Percentiles rank a stretch among this genome's conserved stretches.
phyloP scores from a whole-genome alignment of 1,140 invertebrate species.

The Asobara japonica region DNA sequence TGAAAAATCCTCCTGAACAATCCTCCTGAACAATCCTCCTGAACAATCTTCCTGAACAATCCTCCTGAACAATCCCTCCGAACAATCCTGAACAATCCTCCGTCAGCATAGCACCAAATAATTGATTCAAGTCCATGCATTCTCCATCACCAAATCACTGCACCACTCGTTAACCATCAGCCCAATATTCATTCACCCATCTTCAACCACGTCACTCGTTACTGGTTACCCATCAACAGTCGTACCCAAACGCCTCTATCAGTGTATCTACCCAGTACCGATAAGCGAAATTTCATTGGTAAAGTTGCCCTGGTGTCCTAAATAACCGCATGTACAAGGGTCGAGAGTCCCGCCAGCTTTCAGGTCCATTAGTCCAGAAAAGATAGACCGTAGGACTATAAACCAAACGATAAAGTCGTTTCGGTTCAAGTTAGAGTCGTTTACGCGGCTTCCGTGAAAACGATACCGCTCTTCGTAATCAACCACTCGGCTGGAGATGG shows the following conservation, averaged over 20 bases:
- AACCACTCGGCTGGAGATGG: background rate
- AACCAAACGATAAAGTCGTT: background rate
- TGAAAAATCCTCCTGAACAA: too few relatives aligned
- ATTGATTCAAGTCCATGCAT: too few relatives aligned
- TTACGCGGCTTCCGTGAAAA: slow-evolving; percentile 5
- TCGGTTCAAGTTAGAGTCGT: background rate
- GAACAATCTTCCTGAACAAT: too few relatives aligned
- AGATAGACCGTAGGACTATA: slow-evolving; percentile 9
- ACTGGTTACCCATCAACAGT: background rate
- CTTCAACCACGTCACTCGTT: too few relatives aligned
- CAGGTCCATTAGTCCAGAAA: slow-evolving; percentile 30
- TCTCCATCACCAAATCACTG: too few relatives aligned
- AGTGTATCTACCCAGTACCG: background rate
- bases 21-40: too few relatives aligned
- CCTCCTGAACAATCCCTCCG: too few relatives aligned
- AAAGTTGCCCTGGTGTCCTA: slow-evolving; percentile 8
- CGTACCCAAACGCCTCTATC: background rate
- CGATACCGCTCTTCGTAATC: background rate
- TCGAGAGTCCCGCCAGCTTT: slow-evolving; percentile 1
- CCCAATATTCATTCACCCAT: too few relatives aligned
- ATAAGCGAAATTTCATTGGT: slow-evolving; percentile 30
- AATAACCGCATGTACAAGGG: background rate
- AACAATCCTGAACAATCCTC: too few relatives aligned
- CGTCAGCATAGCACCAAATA: too few relatives aligned
- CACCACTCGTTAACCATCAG: too few relatives aligned